phyloP scores from a whole-genome alignment of 2,888 invertebrate species.

The Hyposoter dolosus region DNA sequence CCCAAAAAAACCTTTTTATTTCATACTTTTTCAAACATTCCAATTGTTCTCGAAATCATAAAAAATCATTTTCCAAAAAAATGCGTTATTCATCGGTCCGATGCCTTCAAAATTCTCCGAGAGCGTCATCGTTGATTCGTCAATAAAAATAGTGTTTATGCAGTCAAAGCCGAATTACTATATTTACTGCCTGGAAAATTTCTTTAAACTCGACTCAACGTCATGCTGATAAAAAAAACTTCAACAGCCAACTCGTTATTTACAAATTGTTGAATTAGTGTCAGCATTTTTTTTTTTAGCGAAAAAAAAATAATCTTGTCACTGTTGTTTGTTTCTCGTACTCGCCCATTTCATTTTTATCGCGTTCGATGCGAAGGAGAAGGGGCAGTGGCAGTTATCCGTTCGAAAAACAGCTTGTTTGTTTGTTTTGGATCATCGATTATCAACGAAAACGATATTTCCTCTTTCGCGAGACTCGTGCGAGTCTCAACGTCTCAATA shows the following conservation, averaged over 20 bases:
- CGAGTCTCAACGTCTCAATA: too few species aligned
- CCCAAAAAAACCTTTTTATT: neutral
- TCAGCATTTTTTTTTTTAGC: neutral
- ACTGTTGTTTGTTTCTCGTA: neutral
- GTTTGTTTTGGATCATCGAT: slow-evolving; percentile 8
- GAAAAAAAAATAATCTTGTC: neutral
- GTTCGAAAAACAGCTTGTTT: slow-evolving; percentile 9
- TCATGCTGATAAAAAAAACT: neutral
- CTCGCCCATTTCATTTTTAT: neutral
- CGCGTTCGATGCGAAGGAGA: neutral
- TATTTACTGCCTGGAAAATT: too few species aligned
- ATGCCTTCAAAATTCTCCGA: too few species aligned
- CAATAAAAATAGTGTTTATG: neutral
- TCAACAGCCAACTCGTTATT: neutral
- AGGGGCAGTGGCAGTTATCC: neutral
- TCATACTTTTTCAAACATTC: neutral
- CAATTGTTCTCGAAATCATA: neutral
- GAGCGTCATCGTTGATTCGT: neutral
- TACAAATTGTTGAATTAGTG: neutral
- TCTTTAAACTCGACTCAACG: neutral
- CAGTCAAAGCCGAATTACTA: too few species aligned
- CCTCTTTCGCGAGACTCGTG: neutral
- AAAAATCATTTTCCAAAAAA: neutral
- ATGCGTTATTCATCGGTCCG: neutral
- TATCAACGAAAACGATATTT: slow-evolving; percentile 17